Base-by-base conservation (phyloP, 2,113 vertebrate genomes). In the Rhabdornis inornatus region DNA sequence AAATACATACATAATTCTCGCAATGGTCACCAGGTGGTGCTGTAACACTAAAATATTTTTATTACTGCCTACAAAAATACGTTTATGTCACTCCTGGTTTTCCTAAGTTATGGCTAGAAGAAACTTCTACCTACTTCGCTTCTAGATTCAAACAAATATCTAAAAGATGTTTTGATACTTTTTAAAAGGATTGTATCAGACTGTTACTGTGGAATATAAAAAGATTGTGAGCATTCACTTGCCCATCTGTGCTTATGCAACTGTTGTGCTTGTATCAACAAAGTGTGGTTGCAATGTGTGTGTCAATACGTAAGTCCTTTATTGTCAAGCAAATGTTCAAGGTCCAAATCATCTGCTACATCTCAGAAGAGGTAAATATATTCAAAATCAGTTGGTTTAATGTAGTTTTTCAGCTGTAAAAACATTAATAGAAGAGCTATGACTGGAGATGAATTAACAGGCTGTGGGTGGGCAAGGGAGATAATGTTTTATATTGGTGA, bases 21-120 rank as follows among this genome's bases (percentile, higher is more conserved):
- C 4, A 76, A 14, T 10, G 17, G 31, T 72, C 96, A 88, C 40
- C 57, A 88, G 90, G 63, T 80, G 95, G 88, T 47, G 59, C 20
- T 92, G 59, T 45, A 40, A 80, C 33, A 93, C 59, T 31, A 66
- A n/a, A 37, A 44, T 53, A 12, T 2, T 78, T 79, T 78, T 45
- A 15, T 33, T 25, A 3, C 7, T 18, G 2, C 3, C 3, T 4
- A 10, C 0, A 4, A 44, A 61, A 59, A 9, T 7, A 37, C 0
- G 9, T 8, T 2, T 19, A 20, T 30, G 10, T 64, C 42, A 23
- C 1, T 21, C 40, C 47, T 15, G 8, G 1, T 60, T 94, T 88
- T 61, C 28, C 21, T 9, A 27, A n/a, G 1, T 22, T 53, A 59
- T 44, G 52, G 27, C 52, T 37, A 21, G 30, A 63, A 78, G 13